Evolutionary conservation across 2,113 vertebrate species (phyloP).

Genomic region (Columba livia): DNA sequence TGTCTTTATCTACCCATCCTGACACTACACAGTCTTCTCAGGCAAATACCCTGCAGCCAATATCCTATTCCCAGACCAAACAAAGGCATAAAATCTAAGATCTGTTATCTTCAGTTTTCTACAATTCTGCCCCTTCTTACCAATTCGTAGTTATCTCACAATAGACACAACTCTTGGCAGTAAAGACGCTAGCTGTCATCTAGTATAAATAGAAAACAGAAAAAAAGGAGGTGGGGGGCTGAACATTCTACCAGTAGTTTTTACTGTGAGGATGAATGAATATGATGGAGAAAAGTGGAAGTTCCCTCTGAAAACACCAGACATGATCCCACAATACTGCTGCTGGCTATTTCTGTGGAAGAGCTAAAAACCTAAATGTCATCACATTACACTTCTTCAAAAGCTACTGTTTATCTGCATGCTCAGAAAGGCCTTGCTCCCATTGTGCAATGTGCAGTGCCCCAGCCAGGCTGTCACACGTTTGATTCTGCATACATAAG

Average conservation of each 20-base stretch:
- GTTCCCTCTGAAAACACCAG: not conserved
- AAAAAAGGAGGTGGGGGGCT: accelerated
- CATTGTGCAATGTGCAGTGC: not conserved
- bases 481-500: not conserved
- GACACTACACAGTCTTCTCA: not conserved
- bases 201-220: accelerated
- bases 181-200: not conserved
- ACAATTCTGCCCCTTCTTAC: not conserved
- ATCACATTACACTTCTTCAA: not conserved
- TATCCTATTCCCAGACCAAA: not conserved
- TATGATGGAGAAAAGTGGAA: not conserved
- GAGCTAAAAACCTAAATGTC: not conserved
- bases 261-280: not conserved
- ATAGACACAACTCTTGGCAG: not conserved
- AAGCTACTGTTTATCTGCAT: not conserved
- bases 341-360: not conserved
- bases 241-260: not conserved
- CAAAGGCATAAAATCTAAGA: not conserved
- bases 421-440: not conserved
- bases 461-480: not conserved
- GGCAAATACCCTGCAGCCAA: not conserved
- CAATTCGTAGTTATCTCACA: not conserved
- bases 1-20: not conserved
- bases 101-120: not conserved
- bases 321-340: not conserved